Evolutionary conservation across 2,797 vertebrate genomes (phyloP), one percentile per base, ranked within the genome.

Genomic region (Sebastes taczanowskii): DNA sequence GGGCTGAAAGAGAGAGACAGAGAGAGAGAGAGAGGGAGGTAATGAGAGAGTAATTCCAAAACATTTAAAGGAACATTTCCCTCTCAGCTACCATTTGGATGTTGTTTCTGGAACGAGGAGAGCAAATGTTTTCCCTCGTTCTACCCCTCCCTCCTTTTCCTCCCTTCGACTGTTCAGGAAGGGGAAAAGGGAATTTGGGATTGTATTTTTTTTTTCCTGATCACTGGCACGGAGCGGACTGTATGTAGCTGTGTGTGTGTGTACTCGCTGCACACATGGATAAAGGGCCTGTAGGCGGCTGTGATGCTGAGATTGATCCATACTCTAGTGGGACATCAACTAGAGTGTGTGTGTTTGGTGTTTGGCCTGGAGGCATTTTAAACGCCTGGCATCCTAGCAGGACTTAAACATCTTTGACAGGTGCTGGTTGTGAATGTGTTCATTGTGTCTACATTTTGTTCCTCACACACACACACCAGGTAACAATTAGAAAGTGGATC

Each of bases 21-120:
- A 32, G 2, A 32, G 32, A 34, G 9, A 9, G 56, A 53, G 35
- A 52, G 62, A 64, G 38, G 4, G 65, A 61, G 65, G 78, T 81
- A 91, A 92, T 89, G 84, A 92, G 86, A 90, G 88, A 86, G 90
- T 80, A 22, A 86, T 86, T 90, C 80, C 72, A 59, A 88, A 92
- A 92, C 89, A 90, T 93, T 89, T 84, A 87, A 88, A 90, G 86
- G 78, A 82, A 87, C 80, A 71, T 89, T 93, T 90, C 76, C 87
- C 89, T 87, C 90, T 89, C 86, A 70, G 91, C 87, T 86, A 82
- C 86, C 77, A 85, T 89, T 91, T 91, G 89, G 86, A 88, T 92
- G 90, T 94, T 93, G 89, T 89, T 91, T 85, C 86, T 92, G 89
- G 90, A 93, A 86, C 49, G 29, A 77, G 84, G 71, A 85, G 78